phyloP scores from a whole-genome alignment of 2,113 vertebrate species.

The Semnornis frantzii region DNA sequence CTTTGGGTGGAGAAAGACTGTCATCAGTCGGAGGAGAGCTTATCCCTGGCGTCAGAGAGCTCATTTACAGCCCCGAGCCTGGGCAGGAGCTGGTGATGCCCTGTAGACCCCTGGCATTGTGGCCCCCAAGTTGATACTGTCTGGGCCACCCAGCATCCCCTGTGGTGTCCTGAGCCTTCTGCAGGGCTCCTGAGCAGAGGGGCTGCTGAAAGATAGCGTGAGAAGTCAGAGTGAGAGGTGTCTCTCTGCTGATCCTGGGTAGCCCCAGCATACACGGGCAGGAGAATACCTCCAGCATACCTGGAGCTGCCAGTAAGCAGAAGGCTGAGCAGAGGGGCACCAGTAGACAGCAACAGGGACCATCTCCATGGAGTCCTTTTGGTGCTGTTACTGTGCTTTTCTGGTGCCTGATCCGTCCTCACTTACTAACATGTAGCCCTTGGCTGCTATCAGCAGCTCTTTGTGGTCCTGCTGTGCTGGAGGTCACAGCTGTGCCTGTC shows the following conservation, averaged over 20 bases:
- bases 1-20: neutral
- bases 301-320: neutral
- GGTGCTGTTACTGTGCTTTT: neutral
- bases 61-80: neutral
- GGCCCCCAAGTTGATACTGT: neutral
- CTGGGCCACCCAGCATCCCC: fast-evolving
- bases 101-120: fast-evolving
- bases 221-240: neutral
- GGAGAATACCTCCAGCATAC: no score
- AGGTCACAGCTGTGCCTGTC: neutral
- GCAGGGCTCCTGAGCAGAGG: fast-evolving
- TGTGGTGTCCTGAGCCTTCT: neutral
- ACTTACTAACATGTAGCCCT: neutral
- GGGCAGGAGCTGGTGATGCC: neutral
- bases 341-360: neutral
- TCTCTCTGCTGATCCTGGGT: neutral
- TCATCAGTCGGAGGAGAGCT: neutral
- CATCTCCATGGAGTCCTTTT: neutral
- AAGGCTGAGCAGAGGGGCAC: neutral
- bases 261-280: neutral
- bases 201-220: no score
- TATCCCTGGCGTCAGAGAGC: conserved; percentile 30
- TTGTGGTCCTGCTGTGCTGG: neutral
- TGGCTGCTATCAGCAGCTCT: neutral
- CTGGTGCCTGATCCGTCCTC: no score